Evolutionary conservation across 1,140 invertebrate genomes (phyloP), one percentile per base, ranked within the genome.

Genomic region (Rhagoletis pomonella): DNA sequence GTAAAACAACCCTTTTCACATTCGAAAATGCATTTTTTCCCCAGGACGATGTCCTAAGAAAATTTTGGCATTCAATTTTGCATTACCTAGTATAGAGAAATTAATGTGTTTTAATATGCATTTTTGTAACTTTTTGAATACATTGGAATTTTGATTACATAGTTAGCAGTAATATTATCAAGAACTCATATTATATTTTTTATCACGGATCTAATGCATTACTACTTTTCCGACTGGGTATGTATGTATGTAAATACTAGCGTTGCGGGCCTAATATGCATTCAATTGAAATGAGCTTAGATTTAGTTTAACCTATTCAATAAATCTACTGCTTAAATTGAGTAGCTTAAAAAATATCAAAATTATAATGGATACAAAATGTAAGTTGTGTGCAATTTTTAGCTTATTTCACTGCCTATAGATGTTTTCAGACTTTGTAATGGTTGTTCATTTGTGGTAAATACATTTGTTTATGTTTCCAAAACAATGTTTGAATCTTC

Each of bases 301-400:
- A 55, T 81, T 81, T 81, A 81, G n/a, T 81, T 81, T 58, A 81
- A 81, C 73, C 44, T 81, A 81, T 81, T 81, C 73, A 81, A 55
- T 81, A 81, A 81, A 81, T 81, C 73, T 81, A 81, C 73, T 81
- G 44, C 47, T 81, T 55, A 73, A 81, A 14, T 14, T 81, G 44
- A 81, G 67, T 73, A 73, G 67, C 67, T 81, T 81, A 81, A 14
- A 81, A 81, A 81, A 81, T 81, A 81, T 81, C 55, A 81, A 81
- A 81, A 81, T 58, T 29, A 29, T 29, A 58, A 81, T 19, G 55
- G 55, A 81, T 81, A 81, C n/a, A 55, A 47, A 81, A 50, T 73
- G 73, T 81, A 81, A 47, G 67, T 73, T 81, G 73, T 81, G 73
- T 81, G 73, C 29, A 81, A 58, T 47, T 81, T 55, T 81, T 73